Base-by-base conservation (phyloP, 2,888 invertebrate genomes). In the Agapostemon virescens region DNA sequence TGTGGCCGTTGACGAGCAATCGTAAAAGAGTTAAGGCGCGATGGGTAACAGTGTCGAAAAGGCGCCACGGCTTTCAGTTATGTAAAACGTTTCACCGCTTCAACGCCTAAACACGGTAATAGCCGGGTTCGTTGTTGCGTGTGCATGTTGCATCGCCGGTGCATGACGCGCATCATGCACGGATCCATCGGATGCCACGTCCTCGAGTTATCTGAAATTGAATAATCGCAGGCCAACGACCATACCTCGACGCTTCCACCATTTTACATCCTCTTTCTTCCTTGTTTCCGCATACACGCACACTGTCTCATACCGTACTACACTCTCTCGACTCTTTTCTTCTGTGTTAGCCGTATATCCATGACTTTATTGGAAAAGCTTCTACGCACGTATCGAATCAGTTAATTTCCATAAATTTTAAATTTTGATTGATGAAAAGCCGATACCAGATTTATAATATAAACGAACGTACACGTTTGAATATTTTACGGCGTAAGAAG, bases 11-110 rank as follows among this genome's bases (percentile, higher is more conserved):
- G 38, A 11, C 30, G 67, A 69, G 69, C 26, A 23, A 23, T 23
- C 42, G 42, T 67, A 69, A 81, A 71, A 58, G 74, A 77, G 40
- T 75, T 55, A 69, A 55, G 63, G 61, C 20, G 45, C 55, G 69
- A 73, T 26, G 66, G 30, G 66, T 33, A 69, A 61, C 38, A 77
- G 71, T 73, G 79, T 81, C 74, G 68, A 38, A 40, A 64, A 70
- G 63, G 40, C 71, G 71, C 45, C 42, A 74, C 64, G 74, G 45
- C 74, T 79, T 71, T 81, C 79, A 61, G 81, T 79, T 85, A 76
- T 81, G 82, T 75, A 85, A 86, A 85, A 85, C 82, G 73, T 68
- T 78, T 81, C 83, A 71, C 77, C 77, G 81, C 74, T 64, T 49
- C 45, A 69, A 33, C 74, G 76, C 75, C 71, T 79, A 83, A 83